phyloP scores from a whole-genome alignment of 2,888 invertebrate genomes.

The Drosophila cognata region DNA sequence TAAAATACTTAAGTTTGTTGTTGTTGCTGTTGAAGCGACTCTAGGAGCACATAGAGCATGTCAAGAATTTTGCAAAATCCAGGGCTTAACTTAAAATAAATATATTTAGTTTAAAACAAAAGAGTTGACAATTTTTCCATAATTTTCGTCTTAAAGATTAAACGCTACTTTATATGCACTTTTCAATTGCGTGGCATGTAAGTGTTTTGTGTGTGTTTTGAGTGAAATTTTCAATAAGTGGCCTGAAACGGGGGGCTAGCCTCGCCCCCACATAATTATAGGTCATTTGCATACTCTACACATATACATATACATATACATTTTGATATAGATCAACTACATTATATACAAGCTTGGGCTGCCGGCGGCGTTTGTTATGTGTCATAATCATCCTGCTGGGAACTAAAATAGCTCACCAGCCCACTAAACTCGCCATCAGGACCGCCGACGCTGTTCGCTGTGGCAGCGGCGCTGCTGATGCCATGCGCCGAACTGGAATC shows the following conservation, averaged over 20 bases:
- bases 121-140: slow-evolving; percentile 14
- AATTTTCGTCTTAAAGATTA: neutral
- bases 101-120: slow-evolving; percentile 35
- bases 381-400: slow-evolving; percentile 95
- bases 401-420: slow-evolving; percentile 95
- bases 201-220: slow-evolving; percentile 6
- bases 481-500: slow-evolving; percentile 76
- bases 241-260: slow-evolving; percentile 36
- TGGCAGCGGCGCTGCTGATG: slow-evolving; percentile 66
- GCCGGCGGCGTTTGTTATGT: slow-evolving; percentile 87
- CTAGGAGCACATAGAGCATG: slow-evolving; percentile 58
- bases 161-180: slow-evolving; percentile 48
- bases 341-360: slow-evolving; percentile 66
- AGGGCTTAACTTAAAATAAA: slow-evolving; percentile 48
- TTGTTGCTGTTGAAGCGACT: slow-evolving; percentile 48
- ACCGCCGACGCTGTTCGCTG: slow-evolving; percentile 45
- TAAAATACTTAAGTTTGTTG: slow-evolving; percentile 59
- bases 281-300: slow-evolving; percentile 38
- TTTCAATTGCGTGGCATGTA: slow-evolving; percentile 30
- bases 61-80: slow-evolving; percentile 37
- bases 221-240: slow-evolving; percentile 47
- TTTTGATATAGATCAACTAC: slow-evolving; percentile 54
- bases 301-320: slow-evolving; percentile 29
- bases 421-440: slow-evolving; percentile 92
- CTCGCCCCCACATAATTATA: slow-evolving; percentile 19